Evolutionary conservation across 2,113 vertebrate species (phyloP).

Genomic region (Rutilus rutilus): DNA sequence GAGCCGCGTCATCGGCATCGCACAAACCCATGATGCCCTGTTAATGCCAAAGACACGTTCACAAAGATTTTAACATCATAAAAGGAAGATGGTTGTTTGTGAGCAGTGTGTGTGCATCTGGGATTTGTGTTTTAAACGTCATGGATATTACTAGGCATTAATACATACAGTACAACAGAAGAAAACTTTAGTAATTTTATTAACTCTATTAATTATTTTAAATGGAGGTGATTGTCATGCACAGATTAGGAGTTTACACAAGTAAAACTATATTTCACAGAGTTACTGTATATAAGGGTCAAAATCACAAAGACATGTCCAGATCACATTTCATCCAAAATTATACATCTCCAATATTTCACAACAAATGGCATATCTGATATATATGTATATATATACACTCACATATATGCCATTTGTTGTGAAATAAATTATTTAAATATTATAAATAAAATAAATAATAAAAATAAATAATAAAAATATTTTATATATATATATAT

Average conservation of each 20-base stretch:
- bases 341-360: too few relatives aligned
- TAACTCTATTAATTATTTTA: neutral
- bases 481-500: too few relatives aligned
- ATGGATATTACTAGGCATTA: neutral
- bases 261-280: neutral
- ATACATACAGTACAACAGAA: neutral
- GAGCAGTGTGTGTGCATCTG: neutral
- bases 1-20: neutral
- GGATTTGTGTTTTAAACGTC: neutral
- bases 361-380: too few relatives aligned
- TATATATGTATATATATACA: too few relatives aligned
- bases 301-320: neutral
- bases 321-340: neutral
- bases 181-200: neutral
- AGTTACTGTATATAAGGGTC: neutral
- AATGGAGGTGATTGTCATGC: neutral
- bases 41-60: neutral
- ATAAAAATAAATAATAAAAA: too few relatives aligned
- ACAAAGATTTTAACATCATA: neutral
- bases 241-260: neutral
- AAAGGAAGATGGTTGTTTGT: conserved; percentile 2
- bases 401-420: too few relatives aligned
- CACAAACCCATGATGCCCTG: neutral
- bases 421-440: too few relatives aligned
- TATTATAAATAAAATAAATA: too few relatives aligned